phyloP scores from a whole-genome alignment of 2,888 invertebrate species.

The Rhorus exstirpatorius region DNA sequence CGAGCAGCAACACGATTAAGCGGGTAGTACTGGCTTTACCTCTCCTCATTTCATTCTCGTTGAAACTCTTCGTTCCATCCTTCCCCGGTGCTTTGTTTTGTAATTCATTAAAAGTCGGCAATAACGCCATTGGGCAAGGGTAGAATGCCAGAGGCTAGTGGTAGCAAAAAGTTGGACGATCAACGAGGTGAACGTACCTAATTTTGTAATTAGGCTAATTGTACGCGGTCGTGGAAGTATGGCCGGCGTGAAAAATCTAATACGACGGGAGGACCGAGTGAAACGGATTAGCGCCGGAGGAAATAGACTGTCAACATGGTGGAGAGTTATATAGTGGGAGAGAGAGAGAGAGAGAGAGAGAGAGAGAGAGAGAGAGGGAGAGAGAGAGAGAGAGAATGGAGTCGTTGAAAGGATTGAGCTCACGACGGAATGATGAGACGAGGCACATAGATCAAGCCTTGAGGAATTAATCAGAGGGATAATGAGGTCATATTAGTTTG shows the following conservation, averaged over 20 bases:
- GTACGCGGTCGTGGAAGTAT: slow-evolving; percentile 69
- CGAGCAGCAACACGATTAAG: too few relatives aligned
- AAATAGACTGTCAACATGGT: slow-evolving; percentile 61
- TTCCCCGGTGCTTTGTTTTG: slow-evolving; percentile 68
- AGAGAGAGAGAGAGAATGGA: too few relatives aligned
- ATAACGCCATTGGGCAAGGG: slow-evolving; percentile 47
- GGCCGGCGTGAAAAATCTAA: slow-evolving; percentile 10
- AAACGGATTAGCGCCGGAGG: slow-evolving; percentile 71
- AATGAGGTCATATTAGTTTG: too few relatives aligned
- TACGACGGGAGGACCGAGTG: slow-evolving; percentile 48
- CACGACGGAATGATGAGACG: background rate
- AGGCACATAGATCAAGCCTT: background rate
- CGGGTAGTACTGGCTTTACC: background rate
- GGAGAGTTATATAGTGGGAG: too few relatives aligned
- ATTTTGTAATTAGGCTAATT: slow-evolving; percentile 77
- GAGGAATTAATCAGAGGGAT: background rate
- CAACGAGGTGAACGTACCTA: slow-evolving; percentile 58
- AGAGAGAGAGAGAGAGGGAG: too few relatives aligned
- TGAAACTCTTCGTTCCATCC: slow-evolving; percentile 63
- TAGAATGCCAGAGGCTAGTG: slow-evolving; percentile 31
- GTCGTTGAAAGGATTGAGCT: slow-evolving; percentile 1
- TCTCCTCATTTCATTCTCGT: background rate
- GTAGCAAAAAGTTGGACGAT: slow-evolving; percentile 20
- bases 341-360: too few relatives aligned
- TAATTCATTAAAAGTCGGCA: slow-evolving; percentile 76